Conservation (phyloP, 2,888 invertebrate genomes). For the Drosophila longiperda region DNA sequence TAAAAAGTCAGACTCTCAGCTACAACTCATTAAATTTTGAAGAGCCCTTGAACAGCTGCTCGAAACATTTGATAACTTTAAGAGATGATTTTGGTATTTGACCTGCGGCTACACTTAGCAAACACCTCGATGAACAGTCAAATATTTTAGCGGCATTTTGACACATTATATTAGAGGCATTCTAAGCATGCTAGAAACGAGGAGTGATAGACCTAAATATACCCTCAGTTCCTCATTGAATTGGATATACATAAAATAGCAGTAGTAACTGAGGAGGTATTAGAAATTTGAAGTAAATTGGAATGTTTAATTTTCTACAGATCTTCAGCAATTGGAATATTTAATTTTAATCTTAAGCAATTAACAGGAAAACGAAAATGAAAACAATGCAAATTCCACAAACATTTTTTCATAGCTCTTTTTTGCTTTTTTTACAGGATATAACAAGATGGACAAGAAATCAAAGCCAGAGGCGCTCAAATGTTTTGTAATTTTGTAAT, state of each 20-base stretch:
- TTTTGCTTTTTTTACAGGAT: not conserved
- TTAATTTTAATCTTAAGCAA: not conserved
- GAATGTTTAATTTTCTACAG: not conserved
- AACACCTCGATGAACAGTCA: constrained; percentile 62
- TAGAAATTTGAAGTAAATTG: not conserved
- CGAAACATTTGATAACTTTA: constrained; percentile 26
- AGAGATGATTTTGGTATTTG: constrained; percentile 27
- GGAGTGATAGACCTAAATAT: not conserved
- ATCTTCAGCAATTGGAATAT: not conserved
- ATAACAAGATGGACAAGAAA: constrained; percentile 25
- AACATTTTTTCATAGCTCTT: too few relatives aligned
- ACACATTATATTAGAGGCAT: constrained; percentile 33
- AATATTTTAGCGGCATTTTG: constrained; percentile 48
- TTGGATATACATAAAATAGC: not conserved
- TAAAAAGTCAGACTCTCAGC: not conserved
- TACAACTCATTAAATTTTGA: constrained; percentile 67
- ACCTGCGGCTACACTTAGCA: constrained; percentile 63
- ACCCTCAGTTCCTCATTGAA: not conserved
- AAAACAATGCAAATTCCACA: not conserved
- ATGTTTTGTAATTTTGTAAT: constrained; percentile 65
- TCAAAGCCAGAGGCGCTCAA: constrained; percentile 36
- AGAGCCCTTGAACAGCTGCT: constrained; percentile 70
- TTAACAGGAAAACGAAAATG: fast-evolving
- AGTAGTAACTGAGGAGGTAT: not conserved
- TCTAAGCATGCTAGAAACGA: not conserved